Evolutionary conservation across 2,797 vertebrate genomes (phyloP).

Genomic region (Anguilla marmorata): DNA sequence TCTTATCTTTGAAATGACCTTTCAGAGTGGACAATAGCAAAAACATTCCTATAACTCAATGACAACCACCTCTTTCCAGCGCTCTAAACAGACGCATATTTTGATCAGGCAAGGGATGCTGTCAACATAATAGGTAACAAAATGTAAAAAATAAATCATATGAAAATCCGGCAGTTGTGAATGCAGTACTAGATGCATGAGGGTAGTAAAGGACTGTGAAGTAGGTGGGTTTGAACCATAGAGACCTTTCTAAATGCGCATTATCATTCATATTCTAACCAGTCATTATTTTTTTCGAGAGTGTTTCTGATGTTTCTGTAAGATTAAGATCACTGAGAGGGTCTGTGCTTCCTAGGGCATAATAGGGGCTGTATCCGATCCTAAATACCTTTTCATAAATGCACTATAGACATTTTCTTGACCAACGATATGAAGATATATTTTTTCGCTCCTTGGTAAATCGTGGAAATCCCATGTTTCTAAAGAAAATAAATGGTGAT

Average conservation of each 20-base stretch:
- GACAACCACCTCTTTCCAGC: not conserved
- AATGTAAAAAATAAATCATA: not conserved
- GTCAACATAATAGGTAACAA: slow-evolving; percentile 6
- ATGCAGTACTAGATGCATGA: slow-evolving; percentile 19
- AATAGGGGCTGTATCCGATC: too few relatives aligned
- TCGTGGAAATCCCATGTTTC: too few relatives aligned
- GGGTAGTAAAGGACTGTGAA: slow-evolving; percentile 17
- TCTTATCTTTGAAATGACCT: not conserved
- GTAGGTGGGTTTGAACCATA: slow-evolving; percentile 10
- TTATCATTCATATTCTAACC: slow-evolving; percentile 31
- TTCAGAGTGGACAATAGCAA: not conserved
- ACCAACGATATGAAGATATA: too few relatives aligned
- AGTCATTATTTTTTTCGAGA: slow-evolving; percentile 20
- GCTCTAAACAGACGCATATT: not conserved
- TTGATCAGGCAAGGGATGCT: slow-evolving; percentile 3
- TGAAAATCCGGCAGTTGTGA: not conserved
- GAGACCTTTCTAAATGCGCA: slow-evolving; percentile 4
- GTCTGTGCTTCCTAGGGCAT: not conserved
- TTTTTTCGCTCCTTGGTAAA: too few relatives aligned
- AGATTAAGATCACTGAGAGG: not conserved
- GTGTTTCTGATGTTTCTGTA: not conserved
- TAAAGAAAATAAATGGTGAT: too few relatives aligned
- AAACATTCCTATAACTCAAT: not conserved
- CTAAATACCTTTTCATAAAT: too few relatives aligned
- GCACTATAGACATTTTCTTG: too few relatives aligned